These are phyloP conservation scores for Agonum fuliginosum DNA, from an alignment of 2,888 invertebrate species.

Conservation along the genomic window DNA sequence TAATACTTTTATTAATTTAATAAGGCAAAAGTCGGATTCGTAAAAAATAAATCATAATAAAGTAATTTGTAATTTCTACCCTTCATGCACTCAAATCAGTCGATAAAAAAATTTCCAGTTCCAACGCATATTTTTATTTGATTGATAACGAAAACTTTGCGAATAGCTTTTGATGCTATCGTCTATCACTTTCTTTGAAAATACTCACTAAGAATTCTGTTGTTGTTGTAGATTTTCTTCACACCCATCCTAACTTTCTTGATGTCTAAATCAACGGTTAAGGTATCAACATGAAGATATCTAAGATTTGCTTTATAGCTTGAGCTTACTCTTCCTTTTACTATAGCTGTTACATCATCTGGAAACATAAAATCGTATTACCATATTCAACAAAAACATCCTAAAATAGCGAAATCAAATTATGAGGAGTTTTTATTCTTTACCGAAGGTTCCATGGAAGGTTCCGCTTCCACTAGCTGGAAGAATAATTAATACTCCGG, in stretches of 20 bases:
- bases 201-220: constrained; percentile 80
- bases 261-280: constrained; percentile 78
- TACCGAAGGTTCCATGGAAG: constrained; percentile 79
- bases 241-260: constrained; percentile 80
- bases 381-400: neutral
- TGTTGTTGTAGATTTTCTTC: constrained; percentile 81
- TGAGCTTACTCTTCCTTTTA: constrained; percentile 77
- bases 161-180: too few relatives aligned
- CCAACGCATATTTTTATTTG: too few relatives aligned
- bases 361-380: constrained; percentile 26
- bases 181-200: too few relatives aligned
- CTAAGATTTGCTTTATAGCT: constrained; percentile 72
- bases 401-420: neutral
- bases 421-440: constrained; percentile 58
- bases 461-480: constrained; percentile 84
- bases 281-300: constrained; percentile 78
- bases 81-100: too few relatives aligned
- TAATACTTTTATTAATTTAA: too few relatives aligned
- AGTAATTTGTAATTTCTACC: too few relatives aligned
- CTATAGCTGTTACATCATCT: constrained; percentile 77
- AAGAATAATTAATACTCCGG: constrained; percentile 81
- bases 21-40: too few relatives aligned
- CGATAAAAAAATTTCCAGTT: too few relatives aligned
- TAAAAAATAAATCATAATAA: too few relatives aligned
- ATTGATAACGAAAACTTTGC: too few relatives aligned